Evolutionary conservation across 2,797 vertebrate species (phyloP), one percentile per base, ranked within the genome.

Genomic region (Poeciliopsis infans): DNA sequence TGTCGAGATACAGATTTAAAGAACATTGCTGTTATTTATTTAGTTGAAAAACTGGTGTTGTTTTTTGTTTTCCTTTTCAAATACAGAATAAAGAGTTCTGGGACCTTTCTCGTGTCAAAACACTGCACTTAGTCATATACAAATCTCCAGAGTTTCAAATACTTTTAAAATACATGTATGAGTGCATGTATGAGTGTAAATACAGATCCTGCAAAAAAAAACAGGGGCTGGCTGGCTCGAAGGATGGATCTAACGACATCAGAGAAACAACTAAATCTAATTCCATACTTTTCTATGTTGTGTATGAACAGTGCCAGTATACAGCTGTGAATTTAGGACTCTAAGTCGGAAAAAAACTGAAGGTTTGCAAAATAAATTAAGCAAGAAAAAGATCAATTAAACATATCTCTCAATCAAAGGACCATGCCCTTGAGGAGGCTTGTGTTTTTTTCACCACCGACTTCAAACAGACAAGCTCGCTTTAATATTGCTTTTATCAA

Each of bases 301-400:
- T 41, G 28, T 3, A 70, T 6, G 5, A 70, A 70, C 25, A 2
- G 3, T 45, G 68, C 10, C 23, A 81, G 33, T 43, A 13, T 72
- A 75, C 83, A 23, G 74, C 59, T 74, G 59, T 49, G 79, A 89
- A 87, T 88, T 74, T 77, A 83, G 83, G 69, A 70, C 81, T 79
- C 51, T 36, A n/a, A 79, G 20, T 80, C 55, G 68, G 82, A 72
- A 46, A 86, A 23, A 84, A 72, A 55, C 66, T 64, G 80, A 81
- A 82, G 86, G 68, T 66, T 69, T 78, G 20, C 45, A 75, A 76
- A 76, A 28, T 90, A 69, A 91, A 90, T 89, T 79, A 91, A 90
- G 85, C 85, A 89, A 79, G 77, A 83, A 81, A 83, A 89, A 87
- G 87, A 89, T 91, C 61, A 89, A 86, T 90, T 85, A 90, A 91